Conservation (phyloP, 1,140 invertebrate species). For the Heliconius nattereri region DNA sequence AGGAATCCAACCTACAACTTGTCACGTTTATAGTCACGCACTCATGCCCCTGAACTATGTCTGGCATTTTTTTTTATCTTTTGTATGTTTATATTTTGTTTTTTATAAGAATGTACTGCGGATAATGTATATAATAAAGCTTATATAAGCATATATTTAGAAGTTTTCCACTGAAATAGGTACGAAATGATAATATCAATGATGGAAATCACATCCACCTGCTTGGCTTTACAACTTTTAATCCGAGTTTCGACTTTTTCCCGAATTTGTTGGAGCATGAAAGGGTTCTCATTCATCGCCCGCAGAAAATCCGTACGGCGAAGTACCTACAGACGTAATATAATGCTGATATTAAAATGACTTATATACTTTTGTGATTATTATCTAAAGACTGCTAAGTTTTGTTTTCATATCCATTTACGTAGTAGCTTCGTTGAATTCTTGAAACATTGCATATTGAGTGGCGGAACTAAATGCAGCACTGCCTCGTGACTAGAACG, state of each 20-base stretch:
- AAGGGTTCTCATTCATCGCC: constrained; percentile 62
- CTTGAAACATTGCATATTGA: no score
- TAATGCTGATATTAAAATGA: background rate
- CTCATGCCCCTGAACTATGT: rapidly evolving
- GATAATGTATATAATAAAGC: background rate
- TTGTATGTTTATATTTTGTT: no score
- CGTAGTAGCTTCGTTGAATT: background rate
- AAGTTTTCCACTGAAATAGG: background rate
- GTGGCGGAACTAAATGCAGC: no score
- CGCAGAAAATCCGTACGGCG: constrained; percentile 69
- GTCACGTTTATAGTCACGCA: no score
- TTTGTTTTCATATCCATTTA: background rate
- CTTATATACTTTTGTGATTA: background rate
- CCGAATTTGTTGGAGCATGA: constrained; percentile 53
- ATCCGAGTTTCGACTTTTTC: constrained; percentile 55
- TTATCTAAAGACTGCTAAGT: background rate
- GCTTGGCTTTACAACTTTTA: constrained; percentile 45
- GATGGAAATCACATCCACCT: constrained; percentile 44
- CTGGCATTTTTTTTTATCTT: no score
- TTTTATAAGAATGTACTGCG: no score
- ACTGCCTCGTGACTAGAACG: no score
- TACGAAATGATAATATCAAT: constrained; percentile 5
- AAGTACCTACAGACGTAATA: constrained; percentile 53
- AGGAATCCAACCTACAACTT: no score
- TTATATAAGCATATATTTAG: background rate